phyloP scores from a whole-genome alignment of 2,797 vertebrate genomes.

The Pseudochromis fuscus region DNA sequence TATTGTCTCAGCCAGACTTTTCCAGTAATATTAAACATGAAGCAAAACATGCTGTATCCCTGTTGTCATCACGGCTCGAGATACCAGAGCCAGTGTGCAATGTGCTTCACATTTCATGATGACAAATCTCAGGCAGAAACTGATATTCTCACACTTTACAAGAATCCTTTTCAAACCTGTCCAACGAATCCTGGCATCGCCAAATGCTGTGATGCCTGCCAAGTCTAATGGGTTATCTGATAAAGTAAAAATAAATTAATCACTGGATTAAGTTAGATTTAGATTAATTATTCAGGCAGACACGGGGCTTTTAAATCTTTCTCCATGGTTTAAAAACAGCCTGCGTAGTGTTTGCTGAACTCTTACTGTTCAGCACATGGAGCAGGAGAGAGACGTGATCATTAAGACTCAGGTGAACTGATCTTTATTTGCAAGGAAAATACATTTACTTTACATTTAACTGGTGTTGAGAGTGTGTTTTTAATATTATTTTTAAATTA shows the following conservation, averaged over 20 bases:
- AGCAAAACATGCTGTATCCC: slow-evolving; percentile 58
- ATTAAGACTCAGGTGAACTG: slow-evolving; percentile 23
- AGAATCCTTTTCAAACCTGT: slow-evolving; percentile 69
- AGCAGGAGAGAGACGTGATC: slow-evolving; percentile 8
- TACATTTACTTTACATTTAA: not conserved
- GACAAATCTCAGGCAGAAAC: slow-evolving; percentile 64
- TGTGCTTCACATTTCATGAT: slow-evolving; percentile 71
- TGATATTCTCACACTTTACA: slow-evolving; percentile 59
- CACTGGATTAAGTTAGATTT: slow-evolving; percentile 58
- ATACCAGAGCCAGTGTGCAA: slow-evolving; percentile 65
- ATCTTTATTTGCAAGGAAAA: slow-evolving; percentile 9
- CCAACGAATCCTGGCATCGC: slow-evolving; percentile 52
- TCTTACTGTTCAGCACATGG: slow-evolving; percentile 4
- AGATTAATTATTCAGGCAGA: slow-evolving; percentile 54
- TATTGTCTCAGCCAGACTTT: slow-evolving; percentile 33
- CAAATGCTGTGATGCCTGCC: slow-evolving; percentile 46
- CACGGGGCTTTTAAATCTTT: slow-evolving; percentile 50
- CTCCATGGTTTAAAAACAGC: slow-evolving; percentile 39
- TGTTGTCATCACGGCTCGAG: slow-evolving; percentile 70
- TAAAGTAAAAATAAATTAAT: slow-evolving; percentile 67
- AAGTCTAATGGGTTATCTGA: slow-evolving; percentile 63
- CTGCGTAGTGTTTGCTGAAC: not conserved
- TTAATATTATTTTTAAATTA: too few relatives aligned
- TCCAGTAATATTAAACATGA: slow-evolving; percentile 63
- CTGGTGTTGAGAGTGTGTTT: too few relatives aligned